Base-by-base conservation (phyloP, 2,888 invertebrate species). In the Agriopis leucophaearia region DNA sequence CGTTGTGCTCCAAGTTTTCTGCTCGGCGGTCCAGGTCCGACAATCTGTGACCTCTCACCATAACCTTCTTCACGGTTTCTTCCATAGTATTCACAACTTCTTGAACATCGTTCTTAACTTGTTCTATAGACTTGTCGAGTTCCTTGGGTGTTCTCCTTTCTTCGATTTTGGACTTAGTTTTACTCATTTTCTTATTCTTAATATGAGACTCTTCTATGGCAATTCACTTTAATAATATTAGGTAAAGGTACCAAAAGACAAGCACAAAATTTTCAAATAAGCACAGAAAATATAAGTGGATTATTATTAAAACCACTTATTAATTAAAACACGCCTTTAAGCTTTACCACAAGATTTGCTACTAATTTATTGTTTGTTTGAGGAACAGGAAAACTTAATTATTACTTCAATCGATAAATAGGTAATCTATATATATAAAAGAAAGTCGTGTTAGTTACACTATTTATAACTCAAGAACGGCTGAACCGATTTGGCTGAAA, bases 21-120 rank as follows among this genome's bases (percentile, higher is more conserved):
- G 55, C 55, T 8, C 55, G 55, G 8, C 55, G 55, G 18, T 47
- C 42, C 35, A 56, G 9, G 38, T 50, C 40, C 1, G 48, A 55
- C 16, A 64, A 15, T 50, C 56, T 48, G 2, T 57, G 57, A 0
- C 57, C 64, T 12, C 57, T 27, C 12, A 16, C 40, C 0, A 51
- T 35, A 3, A 64, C 10, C 9, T 58, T 64, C 9, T 58, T 57
- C 15, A 64, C 40, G 10, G 51, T 57, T 15, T 51, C 36, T 4
- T 64, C 42, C 57, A 64, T 42, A 7, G 50, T 51, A 0, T 64
- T 15, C n/a, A 57, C 44, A 16, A 57, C 64, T 35, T 64, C 56
- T 13, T 58, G 51, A 4, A 64, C 64, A 13, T 57, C 56, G 16
- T 12, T 35, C n/a, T 42, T 55, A 27, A 18, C 42, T 15, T 55